Conservation (phyloP, 2,797 vertebrate genomes). For the Silurus lanzhouensis region DNA sequence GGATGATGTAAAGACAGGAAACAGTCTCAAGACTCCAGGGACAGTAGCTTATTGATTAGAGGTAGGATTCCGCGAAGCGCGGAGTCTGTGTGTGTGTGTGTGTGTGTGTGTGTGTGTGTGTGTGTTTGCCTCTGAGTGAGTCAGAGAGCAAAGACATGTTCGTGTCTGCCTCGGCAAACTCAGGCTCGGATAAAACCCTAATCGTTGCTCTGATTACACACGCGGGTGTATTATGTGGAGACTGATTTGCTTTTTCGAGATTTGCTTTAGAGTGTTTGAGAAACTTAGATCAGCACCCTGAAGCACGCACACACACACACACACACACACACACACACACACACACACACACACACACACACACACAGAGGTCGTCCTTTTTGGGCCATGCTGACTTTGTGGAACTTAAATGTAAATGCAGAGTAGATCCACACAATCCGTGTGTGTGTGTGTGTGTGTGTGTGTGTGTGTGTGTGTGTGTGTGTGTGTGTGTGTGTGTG, state of each 20-base stretch:
- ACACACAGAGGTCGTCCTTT: neutral
- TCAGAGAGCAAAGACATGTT: constrained; percentile 28
- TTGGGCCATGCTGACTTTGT: neutral
- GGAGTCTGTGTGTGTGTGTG: neutral
- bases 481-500: neutral
- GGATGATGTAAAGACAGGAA: constrained; percentile 34
- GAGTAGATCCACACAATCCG: neutral
- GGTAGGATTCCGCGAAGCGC: neutral
- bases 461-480: neutral
- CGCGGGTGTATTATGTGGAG: neutral
- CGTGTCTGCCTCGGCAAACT: constrained; percentile 32
- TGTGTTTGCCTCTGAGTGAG: constrained; percentile 25
- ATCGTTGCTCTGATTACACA: constrained; percentile 8
- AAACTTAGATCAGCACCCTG: neutral
- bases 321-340: neutral
- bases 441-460: neutral
- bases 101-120: constrained; percentile 11
- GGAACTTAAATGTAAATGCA: neutral
- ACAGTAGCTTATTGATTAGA: constrained; percentile 44
- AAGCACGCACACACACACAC: neutral
- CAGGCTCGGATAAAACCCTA: neutral
- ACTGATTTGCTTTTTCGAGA: neutral
- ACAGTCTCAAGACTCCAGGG: constrained; percentile 33
- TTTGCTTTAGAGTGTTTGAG: neutral
- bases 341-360: neutral